phyloP scores from a whole-genome alignment of 1,140 invertebrate genomes.

The Bombus cullumanus region DNA sequence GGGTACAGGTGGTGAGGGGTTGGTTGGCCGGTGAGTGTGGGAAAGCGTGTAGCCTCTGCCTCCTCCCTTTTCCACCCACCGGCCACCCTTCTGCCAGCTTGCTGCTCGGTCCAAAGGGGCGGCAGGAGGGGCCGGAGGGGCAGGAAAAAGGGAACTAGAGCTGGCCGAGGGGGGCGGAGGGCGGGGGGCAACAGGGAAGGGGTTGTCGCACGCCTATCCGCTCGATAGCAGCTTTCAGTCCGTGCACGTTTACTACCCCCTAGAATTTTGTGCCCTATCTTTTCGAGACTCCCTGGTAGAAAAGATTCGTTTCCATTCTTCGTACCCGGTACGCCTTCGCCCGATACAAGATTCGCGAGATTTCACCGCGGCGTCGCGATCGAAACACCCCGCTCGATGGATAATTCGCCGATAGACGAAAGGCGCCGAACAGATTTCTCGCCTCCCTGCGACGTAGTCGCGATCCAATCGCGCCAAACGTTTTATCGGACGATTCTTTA shows the following conservation, averaged over 20 bases:
- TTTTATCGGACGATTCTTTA: neutral
- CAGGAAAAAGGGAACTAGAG: conserved; percentile 71
- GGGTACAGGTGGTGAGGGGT: conserved; percentile 49
- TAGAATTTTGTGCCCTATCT: conserved; percentile 70
- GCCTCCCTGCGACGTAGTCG: neutral
- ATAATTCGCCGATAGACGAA: neutral
- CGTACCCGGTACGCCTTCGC: neutral
- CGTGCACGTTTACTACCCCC: conserved; percentile 75
- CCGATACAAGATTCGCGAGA: neutral
- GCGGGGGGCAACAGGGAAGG: conserved; percentile 65
- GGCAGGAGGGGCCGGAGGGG: conserved; percentile 39
- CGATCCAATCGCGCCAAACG: neutral
- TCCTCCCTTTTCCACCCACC: conserved; percentile 70
- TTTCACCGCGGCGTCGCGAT: neutral
- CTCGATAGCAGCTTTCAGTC: conserved; percentile 82
- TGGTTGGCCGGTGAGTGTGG: conserved; percentile 62
- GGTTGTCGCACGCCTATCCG: conserved; percentile 80
- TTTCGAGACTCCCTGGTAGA: conserved; percentile 27
- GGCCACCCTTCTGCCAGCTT: conserved; percentile 63
- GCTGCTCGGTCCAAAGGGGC: conserved; percentile 65
- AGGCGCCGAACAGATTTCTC: neutral
- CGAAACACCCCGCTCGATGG: neutral
- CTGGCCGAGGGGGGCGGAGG: conserved; percentile 59
- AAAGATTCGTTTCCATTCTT: neutral
- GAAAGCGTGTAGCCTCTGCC: conserved; percentile 69